Conservation (phyloP, 92 coral and sea anemone species). For the Isaurus tuberculatus region DNA sequence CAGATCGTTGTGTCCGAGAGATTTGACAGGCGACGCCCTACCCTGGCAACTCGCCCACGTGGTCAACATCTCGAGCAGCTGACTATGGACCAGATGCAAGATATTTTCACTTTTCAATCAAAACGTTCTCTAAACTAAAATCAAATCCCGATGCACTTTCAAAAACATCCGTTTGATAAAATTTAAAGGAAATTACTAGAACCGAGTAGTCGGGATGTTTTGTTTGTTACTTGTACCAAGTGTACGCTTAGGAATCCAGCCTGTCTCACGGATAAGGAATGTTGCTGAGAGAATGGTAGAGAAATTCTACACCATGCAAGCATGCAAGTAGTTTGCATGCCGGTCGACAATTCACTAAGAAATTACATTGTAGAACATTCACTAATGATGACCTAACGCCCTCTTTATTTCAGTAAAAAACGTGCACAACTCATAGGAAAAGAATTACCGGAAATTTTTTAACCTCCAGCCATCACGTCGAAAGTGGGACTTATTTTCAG, state of each 20-base stretch:
- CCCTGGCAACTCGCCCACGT: slow-evolving; percentile 46
- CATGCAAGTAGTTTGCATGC: background rate
- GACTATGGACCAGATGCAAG: slow-evolving; percentile 10
- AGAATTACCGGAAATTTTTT: slow-evolving; percentile 38
- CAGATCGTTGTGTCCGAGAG: background rate
- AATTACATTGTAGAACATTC: background rate
- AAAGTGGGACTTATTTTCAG: background rate
- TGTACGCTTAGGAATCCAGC: slow-evolving; percentile 37
- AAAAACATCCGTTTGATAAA: background rate
- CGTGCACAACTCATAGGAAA: slow-evolving; percentile 36
- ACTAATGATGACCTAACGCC: slow-evolving; percentile 20
- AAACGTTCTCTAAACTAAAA: background rate
- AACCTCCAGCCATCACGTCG: background rate
- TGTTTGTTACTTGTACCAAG: background rate
- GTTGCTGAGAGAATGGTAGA: background rate
- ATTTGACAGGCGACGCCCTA: slow-evolving; percentile 19
- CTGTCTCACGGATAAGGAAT: slow-evolving; percentile 29
- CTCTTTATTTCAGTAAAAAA: slow-evolving; percentile 8
- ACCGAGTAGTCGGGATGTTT: slow-evolving; percentile 1
- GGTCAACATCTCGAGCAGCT: background rate
- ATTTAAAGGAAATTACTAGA: background rate
- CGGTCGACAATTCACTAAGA: background rate
- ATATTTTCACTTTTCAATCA: background rate
- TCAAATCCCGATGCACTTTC: background rate
- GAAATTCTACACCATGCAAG: slow-evolving; percentile 41